Base-by-base conservation (phyloP, 1,140 invertebrate genomes). In the Phymastichus coffea region DNA sequence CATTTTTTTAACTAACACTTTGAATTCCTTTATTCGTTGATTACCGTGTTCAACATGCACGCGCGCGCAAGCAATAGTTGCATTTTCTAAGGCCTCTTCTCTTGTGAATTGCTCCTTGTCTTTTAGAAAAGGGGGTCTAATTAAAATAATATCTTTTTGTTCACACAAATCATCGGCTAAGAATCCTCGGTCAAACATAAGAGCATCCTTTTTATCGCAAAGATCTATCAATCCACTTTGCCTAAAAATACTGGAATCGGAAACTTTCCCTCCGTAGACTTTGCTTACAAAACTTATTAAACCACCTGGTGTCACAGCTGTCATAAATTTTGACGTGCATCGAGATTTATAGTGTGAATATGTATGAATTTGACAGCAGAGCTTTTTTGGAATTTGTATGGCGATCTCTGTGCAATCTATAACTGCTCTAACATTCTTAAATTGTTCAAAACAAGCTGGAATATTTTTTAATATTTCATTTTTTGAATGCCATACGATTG, bases 291-390 rank as follows among this genome's bases (percentile, higher is more conserved):
- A 79, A n/a, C 52, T 59, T 30, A 76, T 68, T n/a, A 68, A 25
- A 22, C 72, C 74, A 35, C 25, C 56, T 17, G 59, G 76, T 20
- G 68, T 58, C 22, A 77, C 66, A 7, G 67, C 68, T 20, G 73
- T 65, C 44, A 78, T 61, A 41, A 65, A 65, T 63, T 76, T 79
- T 7, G 66, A 54, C 8, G 72, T 78, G 35, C 65, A 59, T 17
- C 37, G n/a, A 33, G 41, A 33, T 67, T 77, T 61, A 30, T 64
- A 76, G n/a, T 52, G 17, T 10, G 73, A 74, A 61, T 71, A 72
- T 12, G 51, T 33, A 35, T 12, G 4, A 4, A 63, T 19, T 38
- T 49, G 26, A 47, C 66, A 68, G 10, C 46, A 55, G 14, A 69
- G 17, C 56, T 47, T 54, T 37, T 64, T 66, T 25, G 64, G 53